phyloP scores from a whole-genome alignment of 2,113 vertebrate species.

The cat (Felis catus) region F.catus_Fca126_mat1.0 CM031421.1:30770501-30771000 shows the following conservation, averaged over 20 bases:
- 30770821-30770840: background rate
- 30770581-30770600: background rate
- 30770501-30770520: background rate
- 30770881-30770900: background rate
- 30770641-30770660: background rate
- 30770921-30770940: background rate
- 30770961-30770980: conserved; percentile 39
- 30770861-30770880: background rate
- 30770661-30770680: background rate
- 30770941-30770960: background rate
- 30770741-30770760: background rate
- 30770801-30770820: background rate
- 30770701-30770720: background rate
- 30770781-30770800: background rate
- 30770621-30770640: background rate
- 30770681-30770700: background rate
- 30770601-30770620: background rate
- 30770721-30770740: background rate
- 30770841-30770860: background rate
- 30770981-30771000: conserved; percentile 84
- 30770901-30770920: background rate
- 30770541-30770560: background rate
- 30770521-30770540: rapidly evolving
- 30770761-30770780: background rate
- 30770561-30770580: background rate